Conservation (phyloP, 1,140 invertebrate genomes). For the Leptopilina boulardi region DNA sequence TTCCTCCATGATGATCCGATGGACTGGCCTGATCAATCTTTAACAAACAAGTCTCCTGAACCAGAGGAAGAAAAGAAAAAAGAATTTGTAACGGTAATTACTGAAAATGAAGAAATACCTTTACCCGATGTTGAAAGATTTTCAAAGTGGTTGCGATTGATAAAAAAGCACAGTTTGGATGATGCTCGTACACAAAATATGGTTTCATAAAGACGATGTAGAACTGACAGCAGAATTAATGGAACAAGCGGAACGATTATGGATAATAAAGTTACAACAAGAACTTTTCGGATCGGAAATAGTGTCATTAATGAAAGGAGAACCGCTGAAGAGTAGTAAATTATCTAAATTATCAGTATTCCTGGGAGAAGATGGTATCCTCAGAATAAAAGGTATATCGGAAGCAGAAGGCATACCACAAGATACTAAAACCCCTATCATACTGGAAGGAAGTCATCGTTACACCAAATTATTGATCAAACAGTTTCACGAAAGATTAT, state of each 20-base stretch:
- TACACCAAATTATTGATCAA: constrained; percentile 32
- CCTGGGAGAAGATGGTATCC: background rate
- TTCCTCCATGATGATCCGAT: background rate
- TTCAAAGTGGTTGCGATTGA: background rate
- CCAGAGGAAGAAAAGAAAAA: background rate
- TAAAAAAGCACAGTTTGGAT: background rate
- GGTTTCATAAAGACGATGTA: background rate
- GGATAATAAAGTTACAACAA: background rate
- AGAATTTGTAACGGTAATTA: background rate
- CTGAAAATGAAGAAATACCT: background rate
- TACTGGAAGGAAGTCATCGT: constrained; percentile 32
- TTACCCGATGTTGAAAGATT: background rate
- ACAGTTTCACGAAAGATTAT: constrained; percentile 44
- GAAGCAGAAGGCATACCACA: background rate
- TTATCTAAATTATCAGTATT: background rate
- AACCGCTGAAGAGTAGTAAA: background rate
- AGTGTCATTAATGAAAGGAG: background rate
- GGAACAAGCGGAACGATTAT: background rate
- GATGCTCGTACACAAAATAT: background rate
- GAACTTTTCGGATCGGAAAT: background rate
- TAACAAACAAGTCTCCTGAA: background rate
- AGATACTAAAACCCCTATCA: background rate
- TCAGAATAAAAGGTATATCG: background rate
- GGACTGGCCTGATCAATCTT: background rate
- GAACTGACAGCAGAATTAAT: background rate